Evolutionary conservation across 2,797 vertebrate genomes (phyloP).

Genomic region (Mionectes olivaceus): DNA sequence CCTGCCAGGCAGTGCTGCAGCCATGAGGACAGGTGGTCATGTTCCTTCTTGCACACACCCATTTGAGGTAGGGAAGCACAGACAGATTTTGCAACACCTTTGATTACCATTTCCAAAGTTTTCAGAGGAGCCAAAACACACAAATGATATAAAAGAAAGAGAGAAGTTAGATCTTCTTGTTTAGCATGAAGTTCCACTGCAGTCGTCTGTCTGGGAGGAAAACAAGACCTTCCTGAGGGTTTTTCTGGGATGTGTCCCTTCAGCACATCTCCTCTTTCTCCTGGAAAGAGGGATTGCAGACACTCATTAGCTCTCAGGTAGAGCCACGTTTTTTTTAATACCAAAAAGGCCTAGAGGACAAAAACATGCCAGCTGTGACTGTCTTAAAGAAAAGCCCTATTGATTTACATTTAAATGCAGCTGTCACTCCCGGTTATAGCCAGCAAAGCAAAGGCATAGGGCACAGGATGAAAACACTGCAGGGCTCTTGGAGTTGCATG

Average conservation of each 20-base stretch:
- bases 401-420: slow-evolving; percentile 28
- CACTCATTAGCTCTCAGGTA: background rate
- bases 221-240: background rate
- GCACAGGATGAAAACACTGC: background rate
- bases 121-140: background rate
- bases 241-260: background rate
- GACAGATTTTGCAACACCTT: background rate
- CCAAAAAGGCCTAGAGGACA: background rate
- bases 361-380: background rate
- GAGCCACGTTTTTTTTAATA: background rate
- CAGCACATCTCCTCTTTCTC: background rate
- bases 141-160: background rate
- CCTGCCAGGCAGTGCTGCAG: background rate
- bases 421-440: background rate
- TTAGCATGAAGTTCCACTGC: background rate
- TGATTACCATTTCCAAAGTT: background rate
- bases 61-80: background rate
- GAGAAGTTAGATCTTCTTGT: background rate
- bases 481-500: background rate
- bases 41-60: slow-evolving; percentile 9
- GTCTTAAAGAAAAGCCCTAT: background rate
- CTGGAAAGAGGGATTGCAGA: background rate
- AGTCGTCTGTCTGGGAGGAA: background rate
- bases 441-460: background rate
- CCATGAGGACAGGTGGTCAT: background rate